phyloP scores from a whole-genome alignment of 2,888 invertebrate genomes.

The Dryocosmus kuriphilus region DNA sequence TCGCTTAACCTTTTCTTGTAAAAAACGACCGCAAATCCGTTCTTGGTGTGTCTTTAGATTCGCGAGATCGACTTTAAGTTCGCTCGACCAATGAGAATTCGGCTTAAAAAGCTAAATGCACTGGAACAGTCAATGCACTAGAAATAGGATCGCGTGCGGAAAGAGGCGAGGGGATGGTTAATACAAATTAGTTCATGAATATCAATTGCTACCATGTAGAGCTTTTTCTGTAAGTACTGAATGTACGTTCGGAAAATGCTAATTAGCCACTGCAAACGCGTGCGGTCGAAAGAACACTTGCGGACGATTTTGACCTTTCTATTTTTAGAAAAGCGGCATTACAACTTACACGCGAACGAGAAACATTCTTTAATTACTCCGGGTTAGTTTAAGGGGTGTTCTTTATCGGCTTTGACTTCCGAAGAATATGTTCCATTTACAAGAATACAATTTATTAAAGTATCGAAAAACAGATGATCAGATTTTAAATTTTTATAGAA shows the following conservation, averaged over 20 bases:
- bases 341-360: slow-evolving; percentile 12
- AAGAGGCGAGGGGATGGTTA: background rate
- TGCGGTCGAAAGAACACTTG: slow-evolving; percentile 16
- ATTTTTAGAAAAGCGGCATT: slow-evolving; percentile 25
- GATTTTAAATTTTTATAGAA: background rate
- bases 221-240: slow-evolving; percentile 33
- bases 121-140: background rate
- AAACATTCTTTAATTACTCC: slow-evolving; percentile 18
- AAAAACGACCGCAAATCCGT: background rate
- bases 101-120: background rate
- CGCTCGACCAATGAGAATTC: background rate
- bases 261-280: slow-evolving; percentile 27
- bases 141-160: background rate
- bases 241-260: slow-evolving; percentile 33
- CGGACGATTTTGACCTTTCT: slow-evolving; percentile 23
- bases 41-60: slow-evolving; percentile 1
- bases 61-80: background rate
- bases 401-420: slow-evolving; percentile 2
- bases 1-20: slow-evolving; percentile 47
- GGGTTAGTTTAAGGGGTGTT: background rate
- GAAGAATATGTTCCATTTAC: background rate
- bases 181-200: slow-evolving; percentile 40
- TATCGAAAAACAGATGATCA: no score
- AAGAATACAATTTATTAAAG: no score
- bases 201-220: slow-evolving; percentile 32